Percentiles rank a stretch among this genome's conserved stretches.
phyloP scores from a whole-genome alignment of 2,113 vertebrate species.

The Neodon shergylaensis region DNA sequence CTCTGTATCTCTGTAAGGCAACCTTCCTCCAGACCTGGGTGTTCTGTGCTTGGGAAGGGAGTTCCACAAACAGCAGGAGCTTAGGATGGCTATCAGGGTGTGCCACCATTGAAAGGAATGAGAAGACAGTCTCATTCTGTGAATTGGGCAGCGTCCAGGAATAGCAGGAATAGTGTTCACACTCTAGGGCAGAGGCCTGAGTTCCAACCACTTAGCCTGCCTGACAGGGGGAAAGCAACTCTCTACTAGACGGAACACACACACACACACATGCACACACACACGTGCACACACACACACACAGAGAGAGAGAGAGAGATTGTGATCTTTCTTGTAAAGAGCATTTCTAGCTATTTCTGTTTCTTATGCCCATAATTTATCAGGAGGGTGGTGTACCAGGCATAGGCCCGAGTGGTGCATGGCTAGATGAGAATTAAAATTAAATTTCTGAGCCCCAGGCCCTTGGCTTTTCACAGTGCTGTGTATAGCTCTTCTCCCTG shows the following conservation, averaged over 20 bases:
- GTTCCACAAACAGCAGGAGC: neutral
- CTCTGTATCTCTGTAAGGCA: neutral
- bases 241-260: neutral
- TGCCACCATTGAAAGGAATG: neutral
- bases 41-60: neutral
- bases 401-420: fast-evolving
- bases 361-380: neutral
- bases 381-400: neutral
- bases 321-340: neutral
- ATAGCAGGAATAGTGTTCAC: neutral
- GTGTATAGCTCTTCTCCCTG: neutral
- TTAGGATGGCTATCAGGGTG: neutral
- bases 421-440: neutral
- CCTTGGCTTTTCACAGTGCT: neutral
- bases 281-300: too few relatives aligned
- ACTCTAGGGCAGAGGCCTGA: neutral
- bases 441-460: neutral
- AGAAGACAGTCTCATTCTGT: fast-evolving
- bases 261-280: neutral
- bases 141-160: neutral
- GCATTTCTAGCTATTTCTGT: neutral
- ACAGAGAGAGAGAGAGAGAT: neutral
- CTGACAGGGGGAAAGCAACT: fast-evolving
- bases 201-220: neutral
- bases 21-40: neutral